Evolutionary conservation across 2,113 vertebrate species (phyloP).

Genomic region (Phoxinus phoxinus): DNA sequence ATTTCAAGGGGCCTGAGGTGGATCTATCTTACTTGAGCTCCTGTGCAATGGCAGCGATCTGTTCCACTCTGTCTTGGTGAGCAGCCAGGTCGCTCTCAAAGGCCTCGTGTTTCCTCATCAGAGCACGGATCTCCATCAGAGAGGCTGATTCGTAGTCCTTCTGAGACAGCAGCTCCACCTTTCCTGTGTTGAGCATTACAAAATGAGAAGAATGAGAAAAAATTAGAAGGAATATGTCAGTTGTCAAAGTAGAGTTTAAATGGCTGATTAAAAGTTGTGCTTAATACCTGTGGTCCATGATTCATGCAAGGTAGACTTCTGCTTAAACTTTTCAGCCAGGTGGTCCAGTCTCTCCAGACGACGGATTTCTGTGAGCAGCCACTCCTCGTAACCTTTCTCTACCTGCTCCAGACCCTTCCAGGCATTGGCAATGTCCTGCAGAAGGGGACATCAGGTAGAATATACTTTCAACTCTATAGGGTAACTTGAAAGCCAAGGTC

Average conservation of each 20-base stretch:
- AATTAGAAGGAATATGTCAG: neutral
- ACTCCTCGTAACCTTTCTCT: conserved; percentile 92
- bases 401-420: conserved; percentile 89
- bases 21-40: conserved; percentile 85
- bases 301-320: conserved; percentile 87
- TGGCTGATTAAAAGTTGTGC: neutral
- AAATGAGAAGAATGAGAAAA: neutral
- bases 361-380: conserved; percentile 89
- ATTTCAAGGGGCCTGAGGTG: neutral
- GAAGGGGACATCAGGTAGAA: neutral
- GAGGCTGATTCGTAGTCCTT: conserved; percentile 87
- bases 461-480: neutral
- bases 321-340: conserved; percentile 90
- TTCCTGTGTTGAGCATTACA: conserved; percentile 72
- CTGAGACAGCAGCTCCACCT: conserved; percentile 83
- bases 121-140: conserved; percentile 85
- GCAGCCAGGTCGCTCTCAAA: conserved; percentile 90
- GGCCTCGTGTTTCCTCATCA: conserved; percentile 88
- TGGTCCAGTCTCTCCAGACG: conserved; percentile 89
- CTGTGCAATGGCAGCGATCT: conserved; percentile 90
- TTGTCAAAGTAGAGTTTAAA: neutral
- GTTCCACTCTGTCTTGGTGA: conserved; percentile 91
- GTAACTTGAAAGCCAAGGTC: neutral
- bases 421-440: conserved; percentile 88
- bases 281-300: conserved; percentile 83